These are phyloP conservation scores for Oasisia sp. DNA, from an alignment of 2,888 invertebrate species.

Conservation along the genomic window DNA sequence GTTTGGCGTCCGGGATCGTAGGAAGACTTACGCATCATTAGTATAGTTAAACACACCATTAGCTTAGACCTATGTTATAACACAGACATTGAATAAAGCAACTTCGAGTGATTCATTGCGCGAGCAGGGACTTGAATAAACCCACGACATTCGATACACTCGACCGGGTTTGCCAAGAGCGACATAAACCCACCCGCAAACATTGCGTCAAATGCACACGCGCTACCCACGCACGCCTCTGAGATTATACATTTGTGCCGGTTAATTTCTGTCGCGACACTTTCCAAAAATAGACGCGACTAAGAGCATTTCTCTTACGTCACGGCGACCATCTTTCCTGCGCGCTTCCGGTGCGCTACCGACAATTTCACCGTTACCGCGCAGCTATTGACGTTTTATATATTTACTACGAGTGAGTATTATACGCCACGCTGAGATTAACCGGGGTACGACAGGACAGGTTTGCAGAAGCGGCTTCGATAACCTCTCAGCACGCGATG, in stretches of 20 bases:
- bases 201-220: background rate
- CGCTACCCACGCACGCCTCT: background rate
- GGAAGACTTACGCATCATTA: background rate
- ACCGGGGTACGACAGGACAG: background rate
- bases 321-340: background rate
- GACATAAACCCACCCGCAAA: background rate
- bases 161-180: background rate
- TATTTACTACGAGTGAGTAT: background rate
- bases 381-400: background rate
- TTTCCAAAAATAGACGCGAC: background rate
- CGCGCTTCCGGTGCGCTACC: background rate
- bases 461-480: background rate
- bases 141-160: background rate
- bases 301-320: slow-evolving; percentile 17
- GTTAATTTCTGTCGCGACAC: background rate
- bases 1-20: background rate
- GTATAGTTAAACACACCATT: background rate
- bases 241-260: background rate
- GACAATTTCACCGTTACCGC: background rate
- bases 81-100: background rate
- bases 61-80: background rate
- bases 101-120: background rate
- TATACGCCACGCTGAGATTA: background rate
- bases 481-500: background rate
- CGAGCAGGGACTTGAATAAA: background rate